Evolutionary conservation across 1,140 invertebrate genomes (phyloP).

Genomic region (Calliopsis andreniformis): DNA sequence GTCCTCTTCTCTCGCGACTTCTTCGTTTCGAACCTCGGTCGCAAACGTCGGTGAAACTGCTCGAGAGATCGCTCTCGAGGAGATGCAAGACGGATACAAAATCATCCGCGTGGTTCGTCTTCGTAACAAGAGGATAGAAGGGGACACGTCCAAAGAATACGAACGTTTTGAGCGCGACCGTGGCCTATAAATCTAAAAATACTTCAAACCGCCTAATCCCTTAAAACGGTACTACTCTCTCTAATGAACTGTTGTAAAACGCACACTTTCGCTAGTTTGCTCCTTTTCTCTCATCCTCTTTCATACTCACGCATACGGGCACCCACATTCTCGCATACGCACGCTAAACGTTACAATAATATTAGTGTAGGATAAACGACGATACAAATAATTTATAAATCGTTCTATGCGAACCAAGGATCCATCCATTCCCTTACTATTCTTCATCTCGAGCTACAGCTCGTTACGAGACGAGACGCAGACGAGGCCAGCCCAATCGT

Average conservation of each 20-base stretch:
- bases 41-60: not conserved
- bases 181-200: slow-evolving; percentile 50
- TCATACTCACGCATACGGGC: not conserved
- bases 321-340: not conserved
- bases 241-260: slow-evolving; percentile 31
- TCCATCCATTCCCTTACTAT: not conserved
- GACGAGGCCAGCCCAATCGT: not conserved
- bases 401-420: slow-evolving; percentile 1
- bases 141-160: not conserved
- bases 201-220: slow-evolving; percentile 50
- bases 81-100: not conserved
- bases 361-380: slow-evolving; percentile 32
- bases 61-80: slow-evolving; percentile 9
- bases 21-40: not conserved
- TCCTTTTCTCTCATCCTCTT: not conserved
- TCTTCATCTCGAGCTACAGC: not conserved
- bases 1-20: not conserved
- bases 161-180: not conserved
- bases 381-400: slow-evolving; percentile 48
- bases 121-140: slow-evolving; percentile 2
- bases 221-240: slow-evolving; percentile 34
- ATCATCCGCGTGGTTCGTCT: not conserved
- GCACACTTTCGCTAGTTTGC: slow-evolving; percentile 20
- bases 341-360: slow-evolving; percentile 13
- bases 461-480: not conserved